Evolutionary conservation across 2,888 invertebrate genomes (phyloP).

Genomic region (Lobophora halterata): DNA sequence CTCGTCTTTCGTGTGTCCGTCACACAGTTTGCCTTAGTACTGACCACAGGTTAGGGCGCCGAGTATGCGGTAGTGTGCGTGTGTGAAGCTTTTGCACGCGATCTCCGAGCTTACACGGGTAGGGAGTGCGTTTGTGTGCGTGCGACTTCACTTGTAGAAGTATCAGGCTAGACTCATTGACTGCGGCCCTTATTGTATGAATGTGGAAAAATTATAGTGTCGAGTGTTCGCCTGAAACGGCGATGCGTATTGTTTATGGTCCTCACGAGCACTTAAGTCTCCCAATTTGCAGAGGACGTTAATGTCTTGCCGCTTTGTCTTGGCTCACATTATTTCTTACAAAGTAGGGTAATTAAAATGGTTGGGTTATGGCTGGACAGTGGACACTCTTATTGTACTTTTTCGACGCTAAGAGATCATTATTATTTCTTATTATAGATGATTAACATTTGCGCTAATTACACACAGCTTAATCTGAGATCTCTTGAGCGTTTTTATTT

Average conservation of each 20-base stretch:
- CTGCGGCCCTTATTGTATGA: conserved; percentile 80
- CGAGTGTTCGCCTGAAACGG: conserved; percentile 75
- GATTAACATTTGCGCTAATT: conserved; percentile 16
- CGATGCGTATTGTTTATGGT: conserved; percentile 74
- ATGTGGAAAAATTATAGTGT: conserved; percentile 80
- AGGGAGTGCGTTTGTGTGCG: conserved; percentile 71
- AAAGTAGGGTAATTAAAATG: conserved; percentile 70
- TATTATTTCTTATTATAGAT: conserved; percentile 9
- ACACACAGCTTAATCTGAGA: too few species aligned
- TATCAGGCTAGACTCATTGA: conserved; percentile 80
- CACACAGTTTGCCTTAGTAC: conserved; percentile 80
- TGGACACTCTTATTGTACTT: conserved; percentile 42
- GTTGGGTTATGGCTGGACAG: conserved; percentile 39
- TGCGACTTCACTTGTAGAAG: conserved; percentile 68
- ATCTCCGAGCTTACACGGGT: conserved; percentile 72
- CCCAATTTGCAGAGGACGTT: conserved; percentile 71
- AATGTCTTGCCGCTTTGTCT: conserved; percentile 67
- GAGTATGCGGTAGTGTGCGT: conserved; percentile 72
- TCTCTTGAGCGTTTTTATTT: conserved; percentile 2
- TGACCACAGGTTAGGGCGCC: conserved; percentile 81
- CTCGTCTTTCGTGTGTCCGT: conserved; percentile 80
- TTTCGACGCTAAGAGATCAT: conserved; percentile 29
- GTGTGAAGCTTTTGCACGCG: conserved; percentile 80
- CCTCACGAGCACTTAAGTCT: conserved; percentile 67
- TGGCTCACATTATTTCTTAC: conserved; percentile 64